A percentile compares a stretch with the other conserved stretches of the same genome.
Conservation (phyloP, 2,113 vertebrate species). For the Hyla sarda region DNA sequence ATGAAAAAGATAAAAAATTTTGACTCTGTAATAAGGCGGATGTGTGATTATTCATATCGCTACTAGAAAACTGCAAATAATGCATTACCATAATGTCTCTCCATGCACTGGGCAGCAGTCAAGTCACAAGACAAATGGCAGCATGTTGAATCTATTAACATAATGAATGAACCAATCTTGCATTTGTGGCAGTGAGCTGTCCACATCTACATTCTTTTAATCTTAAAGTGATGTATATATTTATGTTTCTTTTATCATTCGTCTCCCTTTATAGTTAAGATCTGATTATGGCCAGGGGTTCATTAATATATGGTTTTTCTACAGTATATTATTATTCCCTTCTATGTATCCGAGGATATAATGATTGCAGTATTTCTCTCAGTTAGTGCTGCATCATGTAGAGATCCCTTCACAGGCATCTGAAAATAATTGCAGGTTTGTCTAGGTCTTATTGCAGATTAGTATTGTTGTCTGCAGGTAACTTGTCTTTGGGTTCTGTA, state of each 20-base stretch:
- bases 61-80: slow-evolving; percentile 1
- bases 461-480: neutral
- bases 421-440: neutral
- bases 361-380: slow-evolving; percentile 6
- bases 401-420: neutral
- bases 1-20: neutral
- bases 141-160: slow-evolving; percentile 34
- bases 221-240: neutral
- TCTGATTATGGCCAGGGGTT: neutral
- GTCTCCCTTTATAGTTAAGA: neutral
- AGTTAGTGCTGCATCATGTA: neutral
- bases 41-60: slow-evolving; percentile 17
- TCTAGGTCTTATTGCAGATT: neutral
- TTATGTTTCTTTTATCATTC: neutral
- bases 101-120: slow-evolving; percentile 6
- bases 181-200: slow-evolving; percentile 7
- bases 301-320: neutral
- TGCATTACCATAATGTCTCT: slow-evolving; percentile 30
- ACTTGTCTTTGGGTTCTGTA: neutral
- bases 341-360: neutral
- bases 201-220: slow-evolving; percentile 1
- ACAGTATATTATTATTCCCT: neutral
- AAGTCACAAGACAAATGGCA: slow-evolving; percentile 22
- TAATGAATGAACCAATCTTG: slow-evolving; percentile 22
- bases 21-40: neutral